Evolutionary conservation across 2,797 vertebrate genomes (phyloP), one percentile per base, ranked within the genome.

Genomic region (Nyctibius grandis): DNA sequence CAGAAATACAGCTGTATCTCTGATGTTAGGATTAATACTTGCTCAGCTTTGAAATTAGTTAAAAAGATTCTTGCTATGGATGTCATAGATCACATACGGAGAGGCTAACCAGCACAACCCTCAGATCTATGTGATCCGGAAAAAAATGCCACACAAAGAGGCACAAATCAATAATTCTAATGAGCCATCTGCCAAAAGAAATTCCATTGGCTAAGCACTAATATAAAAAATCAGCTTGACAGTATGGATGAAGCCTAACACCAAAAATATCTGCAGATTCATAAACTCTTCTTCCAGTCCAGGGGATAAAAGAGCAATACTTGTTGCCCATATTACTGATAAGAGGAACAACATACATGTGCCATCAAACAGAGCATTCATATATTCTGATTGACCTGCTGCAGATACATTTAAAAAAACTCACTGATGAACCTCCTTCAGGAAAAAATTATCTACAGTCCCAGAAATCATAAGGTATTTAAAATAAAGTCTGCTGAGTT

Each of bases 1-100:
- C 89, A 96, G 79, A 89, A 94, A 95, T 51, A 28, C 81, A 94
- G 92, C 87, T 95, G 84, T 93, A 93, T 68, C 65, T 69, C 81
- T 85, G 83, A 91, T 83, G 68, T 78, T 80, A 48, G 75, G 88
- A 89, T 89, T 95, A 92, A 93, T 87, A 87, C 22, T 83, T 0
- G 0, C n/a, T 87, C 42, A 65, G 72, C 78, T 95, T 87, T 93
- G 64, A 95, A 95, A 93, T 89, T 53, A 77, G 45, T 69, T 87
- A 10, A 89, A 85, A 94, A 75, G 56, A 40, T 54, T 83, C 68
- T 88, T 89, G 50, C 57, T 88, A 22, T 38, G 20, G 54, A 42
- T 91, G 88, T 77, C 69, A 77, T 22, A 91, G 92, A 93, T 88
- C 84, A 88, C 12, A 33, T 53, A 89, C 0, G 5, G 75, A 61